Evolutionary conservation across 2,797 vertebrate genomes (phyloP), one percentile per base, ranked within the genome.

Genomic region (Scomberomorus guttatus): DNA sequence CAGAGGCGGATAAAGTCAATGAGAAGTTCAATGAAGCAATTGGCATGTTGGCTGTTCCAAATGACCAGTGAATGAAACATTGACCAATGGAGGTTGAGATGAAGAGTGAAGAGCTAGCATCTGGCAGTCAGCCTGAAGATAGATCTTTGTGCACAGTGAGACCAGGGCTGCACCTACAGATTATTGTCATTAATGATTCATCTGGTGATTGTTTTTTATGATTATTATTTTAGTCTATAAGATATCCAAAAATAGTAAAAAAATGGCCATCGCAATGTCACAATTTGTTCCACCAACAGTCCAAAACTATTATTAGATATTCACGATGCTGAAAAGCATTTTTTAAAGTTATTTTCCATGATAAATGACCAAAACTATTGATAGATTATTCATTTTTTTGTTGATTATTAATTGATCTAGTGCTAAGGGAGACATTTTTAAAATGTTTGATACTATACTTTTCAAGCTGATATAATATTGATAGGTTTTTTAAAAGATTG

Each of bases 11-110:
- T 39, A 0, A 72, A 50, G 48, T 61, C 29, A 24, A 61, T 80
- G 24, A 80, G 80, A 50, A 1, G 56, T 65, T 68, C 56, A 74
- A 51, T 32, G 25, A 70, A 20, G 77, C 77, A n/a, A 34, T 72
- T 7, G 0, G 59, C 18, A 65, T 54, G 61, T 37, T 46, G 70
- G 32, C n/a, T 14, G 22, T 46, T 46, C 17, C 17, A 18, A 48
- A 70, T 34, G 59, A 77, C n/a, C n/a, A n/a, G n/a, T n/a, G n/a
- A n/a, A n/a, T n/a, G 54, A 71, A 59, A 59, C 18, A 39, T 6
- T 48, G 58, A 42, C 22, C 24, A 17, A 17, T 27, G 48, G 65
- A 48, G 6, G 11, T 3, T 39, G 17, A 18, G 22, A 14, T 25
- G 9, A 57, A 42, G 48, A 37, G 20, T 24, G 17, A 52, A 37